Evolutionary conservation across 2,113 vertebrate species (phyloP), one percentile per base, ranked within the genome.

Genomic region (Synchiropus splendidus): DNA sequence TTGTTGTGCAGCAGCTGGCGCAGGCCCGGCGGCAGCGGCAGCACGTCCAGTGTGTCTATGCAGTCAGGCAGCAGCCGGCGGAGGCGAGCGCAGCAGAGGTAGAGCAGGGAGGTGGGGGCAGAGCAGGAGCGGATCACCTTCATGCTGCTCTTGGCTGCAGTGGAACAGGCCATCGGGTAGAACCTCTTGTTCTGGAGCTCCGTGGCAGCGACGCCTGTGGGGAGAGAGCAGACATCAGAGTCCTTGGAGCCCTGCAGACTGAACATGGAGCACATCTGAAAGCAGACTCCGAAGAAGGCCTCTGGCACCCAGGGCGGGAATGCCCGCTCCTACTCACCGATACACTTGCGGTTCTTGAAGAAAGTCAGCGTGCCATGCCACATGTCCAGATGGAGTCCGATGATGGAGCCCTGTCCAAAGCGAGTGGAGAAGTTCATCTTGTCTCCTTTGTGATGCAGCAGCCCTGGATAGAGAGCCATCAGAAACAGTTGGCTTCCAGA

Each of bases 111-210:
- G 0, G 95, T 99, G 67, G 85, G 75, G 10, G 89, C 89, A 11
- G 88, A 89, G 0, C 92, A 94, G 0, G 91, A 94, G 1, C 93
- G 77, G 79, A 97, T 98, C 54, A 99, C 89, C 75, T 99, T 99
- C 95, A 99, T 99, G 85, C 94, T 97, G 84, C 95, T 99, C 53
- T 94, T 95, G 3, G 95, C 95, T 0, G 95, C 95, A 0, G 95
- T 99, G 2, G 94, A 98, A 68, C 95, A 99, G n/a, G 91, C 95
- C 92, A 98, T 97, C 0, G 95, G 95, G 58, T 89, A 99, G 45
- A 98, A 87, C 55, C 78, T 85, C 82, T 89, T 94, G 71, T 97
- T 96, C 48, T 90, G 90, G 48, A 99, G 85, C 65, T 89, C 85
- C 0, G 90, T 94, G 54, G 91, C 88, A 1, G 93, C 94, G 36